phyloP scores from a whole-genome alignment of 1,140 invertebrate genomes.

The Steinernema khuongi region DNA sequence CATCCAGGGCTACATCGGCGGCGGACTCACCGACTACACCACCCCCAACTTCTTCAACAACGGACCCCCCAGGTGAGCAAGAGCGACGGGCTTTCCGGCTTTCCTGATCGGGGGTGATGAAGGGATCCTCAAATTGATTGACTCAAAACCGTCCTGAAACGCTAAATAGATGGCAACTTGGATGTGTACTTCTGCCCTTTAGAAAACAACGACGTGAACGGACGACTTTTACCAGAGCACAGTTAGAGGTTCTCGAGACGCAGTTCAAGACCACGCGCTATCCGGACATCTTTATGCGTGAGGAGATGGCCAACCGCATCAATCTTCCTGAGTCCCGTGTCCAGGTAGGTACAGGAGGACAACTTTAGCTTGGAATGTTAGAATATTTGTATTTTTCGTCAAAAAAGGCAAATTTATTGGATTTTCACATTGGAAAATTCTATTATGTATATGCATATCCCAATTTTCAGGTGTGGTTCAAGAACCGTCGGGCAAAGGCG shows the following conservation, averaged over 20 bases:
- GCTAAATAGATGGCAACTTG: too few relatives aligned
- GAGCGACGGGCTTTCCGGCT: not conserved
- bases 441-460: too few relatives aligned
- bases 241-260: constrained; percentile 85
- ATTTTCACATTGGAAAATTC: too few relatives aligned
- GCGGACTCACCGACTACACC: constrained; percentile 16
- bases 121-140: too few relatives aligned
- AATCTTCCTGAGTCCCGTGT: constrained; percentile 95
- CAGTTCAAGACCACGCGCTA: constrained; percentile 92
- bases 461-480: constrained; percentile 89
- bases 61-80: constrained; percentile 23
- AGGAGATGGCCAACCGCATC: constrained; percentile 94
- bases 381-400: too few relatives aligned
- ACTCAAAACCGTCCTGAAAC: too few relatives aligned
- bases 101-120: not conserved
- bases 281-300: constrained; percentile 97
- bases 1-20: constrained; percentile 33
- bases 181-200: too few relatives aligned
- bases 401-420: too few relatives aligned
- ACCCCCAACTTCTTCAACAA: constrained; percentile 26
- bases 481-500: constrained; percentile 90
- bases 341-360: constrained; percentile 70
- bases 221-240: constrained; percentile 92
- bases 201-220: constrained; percentile 89
- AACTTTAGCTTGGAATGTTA: not conserved